Base-by-base conservation (phyloP, 2,797 vertebrate species). In the Microcaecilia unicolor region DNA sequence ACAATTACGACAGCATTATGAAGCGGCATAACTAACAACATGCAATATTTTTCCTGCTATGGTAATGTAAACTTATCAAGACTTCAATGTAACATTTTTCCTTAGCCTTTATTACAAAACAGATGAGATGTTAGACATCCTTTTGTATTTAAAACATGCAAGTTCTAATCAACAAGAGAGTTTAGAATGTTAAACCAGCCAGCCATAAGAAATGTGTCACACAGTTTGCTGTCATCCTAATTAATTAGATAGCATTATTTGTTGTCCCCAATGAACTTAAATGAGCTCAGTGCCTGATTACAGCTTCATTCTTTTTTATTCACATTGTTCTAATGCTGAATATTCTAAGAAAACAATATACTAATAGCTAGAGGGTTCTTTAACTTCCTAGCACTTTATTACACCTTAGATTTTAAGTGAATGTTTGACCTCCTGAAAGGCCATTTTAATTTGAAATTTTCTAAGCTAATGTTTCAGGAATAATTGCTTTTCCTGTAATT, bases 211-310 rank as follows among this genome's bases (percentile, higher is more conserved):
- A 76, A 72, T 63, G 53, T 83, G 76, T 77, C 72, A 73, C 63
- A 67, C 44, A 64, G 62, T 69, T 81, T 73, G 40, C 64, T 81
- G 67, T 78, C 76, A 74, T 78, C 61, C 45, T 78, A 80, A 80
- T 81, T 83, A 83, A 81, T 85, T 83, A 80, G 76, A 71, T 65
- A 69, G 65, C 64, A 72, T 80, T 80, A 75, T 80, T 84, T 73
- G 53, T 28, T 76, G 67, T 78, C 67, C 60, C 64, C 37, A 67
- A 10, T 73, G 72, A 74, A 72, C 61, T 63, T 48, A 23, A 59
- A 65, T 75, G 64, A 77, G 66, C 54, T 74, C 56, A 70, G 40
- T 61, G 53, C 46, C 37, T 59, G 55, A 68, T 68, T 74, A 73
- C 67, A 74, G 67, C 31, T 52, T 68, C 22, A 56, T 59, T 63